Evolutionary conservation across 2,113 vertebrate species (phyloP), one percentile per base, ranked within the genome.

Genomic region (Thamnaconus septentrionalis): DNA sequence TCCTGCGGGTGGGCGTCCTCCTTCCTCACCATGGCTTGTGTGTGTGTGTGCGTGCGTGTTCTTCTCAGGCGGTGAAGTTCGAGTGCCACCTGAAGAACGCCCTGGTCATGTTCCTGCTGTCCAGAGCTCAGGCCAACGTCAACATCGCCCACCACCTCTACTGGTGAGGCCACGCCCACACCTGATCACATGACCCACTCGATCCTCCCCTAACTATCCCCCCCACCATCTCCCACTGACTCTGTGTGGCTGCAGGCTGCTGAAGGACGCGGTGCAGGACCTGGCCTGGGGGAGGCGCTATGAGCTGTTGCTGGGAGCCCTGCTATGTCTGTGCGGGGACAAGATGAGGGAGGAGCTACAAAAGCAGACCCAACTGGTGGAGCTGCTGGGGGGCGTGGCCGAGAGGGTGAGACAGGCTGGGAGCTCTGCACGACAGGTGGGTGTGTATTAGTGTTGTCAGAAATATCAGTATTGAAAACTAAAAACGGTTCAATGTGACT

Each of bases 231-330:
- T 54, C 3, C 46, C 40, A 12, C 6, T 8, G 12, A 44, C 10
- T 61, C 48, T 64, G 5, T 53, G 11, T 66, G 52, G 18, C 54
- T 52, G 9, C 86, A 98, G 97, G 97, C 92, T 98, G 80, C 92
- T 99, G 64, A 98, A 94, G 77, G 95, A 98, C 64, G 93, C 96
- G 0, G 90, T 98, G n/a, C 93, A 97, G 86, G 96, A 98, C 66
- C 85, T 92, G 0, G 92, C 92, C 57, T 97, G 94, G 85, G 94
- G 95, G 11, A 56, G 88, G 61, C 93, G 94, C 18, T 99, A 97
- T 44, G 94, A 96, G 70, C 90, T 89, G 48, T 87, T 98, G 67
- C 93, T 99, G 71, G 95, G 96, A 42, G 94, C 94, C 67, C 89
- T 99, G 80, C 93, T 98, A 75, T 97, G 94, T 60, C 73, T 97